phyloP scores from a whole-genome alignment of 2,113 vertebrate species.

The Microcebus tavaratra region DNA sequence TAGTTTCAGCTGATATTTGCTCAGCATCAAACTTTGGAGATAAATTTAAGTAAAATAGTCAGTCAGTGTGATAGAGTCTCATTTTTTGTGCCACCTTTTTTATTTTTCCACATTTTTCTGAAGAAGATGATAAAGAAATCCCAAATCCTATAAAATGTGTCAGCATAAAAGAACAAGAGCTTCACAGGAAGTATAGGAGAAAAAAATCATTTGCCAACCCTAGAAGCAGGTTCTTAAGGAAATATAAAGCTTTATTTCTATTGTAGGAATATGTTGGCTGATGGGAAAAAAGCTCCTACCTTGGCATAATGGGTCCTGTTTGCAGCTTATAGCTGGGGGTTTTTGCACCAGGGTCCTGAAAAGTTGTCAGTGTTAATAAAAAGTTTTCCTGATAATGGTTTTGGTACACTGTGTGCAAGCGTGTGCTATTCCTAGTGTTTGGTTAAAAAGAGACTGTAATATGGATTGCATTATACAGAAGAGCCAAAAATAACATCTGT shows the following conservation, averaged over 20 bases:
- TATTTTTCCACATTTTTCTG: conserved; percentile 36
- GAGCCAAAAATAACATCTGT: conserved; percentile 88
- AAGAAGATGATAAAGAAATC: conserved; percentile 20
- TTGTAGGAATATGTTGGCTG: not conserved
- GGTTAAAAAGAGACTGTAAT: conserved; percentile 82
- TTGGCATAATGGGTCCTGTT: conserved; percentile 49
- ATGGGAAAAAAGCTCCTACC: conserved; percentile 8
- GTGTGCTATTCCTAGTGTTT: conserved; percentile 81
- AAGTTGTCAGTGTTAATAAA: conserved; percentile 80
- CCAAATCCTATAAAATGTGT: not conserved
- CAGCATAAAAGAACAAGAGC: not conserved
- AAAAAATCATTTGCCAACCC: not conserved
- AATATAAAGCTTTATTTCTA: conserved; percentile 37
- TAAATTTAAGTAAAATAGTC: conserved; percentile 58
- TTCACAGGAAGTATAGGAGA: conserved; percentile 34
- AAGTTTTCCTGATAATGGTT: conserved; percentile 80
- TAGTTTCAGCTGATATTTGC: conserved; percentile 82
- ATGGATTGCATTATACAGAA: conserved; percentile 83
- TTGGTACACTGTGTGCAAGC: conserved; percentile 77
- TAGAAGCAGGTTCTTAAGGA: not conserved
- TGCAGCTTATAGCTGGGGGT: conserved; percentile 64
- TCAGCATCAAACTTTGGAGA: conserved; percentile 68
- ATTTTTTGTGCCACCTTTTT: not conserved
- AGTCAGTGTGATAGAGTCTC: not conserved
- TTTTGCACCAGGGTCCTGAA: conserved; percentile 65